Evolutionary conservation across 1,140 invertebrate genomes (phyloP).

Genomic region (Contarinia nasturtii): DNA sequence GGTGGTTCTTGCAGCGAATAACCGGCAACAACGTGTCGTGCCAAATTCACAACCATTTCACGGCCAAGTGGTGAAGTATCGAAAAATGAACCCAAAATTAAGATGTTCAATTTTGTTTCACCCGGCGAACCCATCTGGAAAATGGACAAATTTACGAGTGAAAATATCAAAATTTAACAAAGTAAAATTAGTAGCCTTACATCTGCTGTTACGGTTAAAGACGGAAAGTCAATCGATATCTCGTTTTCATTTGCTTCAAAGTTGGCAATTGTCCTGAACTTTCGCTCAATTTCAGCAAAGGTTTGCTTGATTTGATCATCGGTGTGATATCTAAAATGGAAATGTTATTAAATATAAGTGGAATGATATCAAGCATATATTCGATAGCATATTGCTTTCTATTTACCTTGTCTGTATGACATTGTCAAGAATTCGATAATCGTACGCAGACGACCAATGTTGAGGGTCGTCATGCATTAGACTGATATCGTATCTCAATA

Average conservation of each 20-base stretch:
- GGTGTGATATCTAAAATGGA: slow-evolving; percentile 33
- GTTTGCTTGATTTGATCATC: slow-evolving; percentile 38
- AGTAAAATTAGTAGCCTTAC: too few species aligned
- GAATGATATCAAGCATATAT: not conserved
- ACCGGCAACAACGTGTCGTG: slow-evolving; percentile 57
- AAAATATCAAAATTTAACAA: not conserved
- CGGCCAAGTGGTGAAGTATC: slow-evolving; percentile 65
- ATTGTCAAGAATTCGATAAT: slow-evolving; percentile 43
- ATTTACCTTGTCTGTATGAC: slow-evolving; percentile 25
- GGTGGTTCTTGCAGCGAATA: slow-evolving; percentile 41
- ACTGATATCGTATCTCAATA: slow-evolving; percentile 53
- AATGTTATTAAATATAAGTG: not conserved
- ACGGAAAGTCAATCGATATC: slow-evolving; percentile 9
- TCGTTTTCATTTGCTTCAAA: slow-evolving; percentile 39
- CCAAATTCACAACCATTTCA: slow-evolving; percentile 64
- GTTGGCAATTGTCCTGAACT: slow-evolving; percentile 36
- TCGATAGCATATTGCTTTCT: too few species aligned
- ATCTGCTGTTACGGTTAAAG: slow-evolving; percentile 18
- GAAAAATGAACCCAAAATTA: slow-evolving; percentile 65
- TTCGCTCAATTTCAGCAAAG: slow-evolving; percentile 43
- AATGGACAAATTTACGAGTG: slow-evolving; percentile 1
- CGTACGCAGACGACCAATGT: slow-evolving; percentile 59
- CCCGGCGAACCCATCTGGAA: slow-evolving; percentile 46
- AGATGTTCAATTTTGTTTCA: slow-evolving; percentile 62
- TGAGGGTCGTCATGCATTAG: slow-evolving; percentile 52